These are phyloP conservation scores for Myotis findleyi DNA, from an alignment of 2,797 vertebrate genomes.

Conservation along the genomic window DNA sequence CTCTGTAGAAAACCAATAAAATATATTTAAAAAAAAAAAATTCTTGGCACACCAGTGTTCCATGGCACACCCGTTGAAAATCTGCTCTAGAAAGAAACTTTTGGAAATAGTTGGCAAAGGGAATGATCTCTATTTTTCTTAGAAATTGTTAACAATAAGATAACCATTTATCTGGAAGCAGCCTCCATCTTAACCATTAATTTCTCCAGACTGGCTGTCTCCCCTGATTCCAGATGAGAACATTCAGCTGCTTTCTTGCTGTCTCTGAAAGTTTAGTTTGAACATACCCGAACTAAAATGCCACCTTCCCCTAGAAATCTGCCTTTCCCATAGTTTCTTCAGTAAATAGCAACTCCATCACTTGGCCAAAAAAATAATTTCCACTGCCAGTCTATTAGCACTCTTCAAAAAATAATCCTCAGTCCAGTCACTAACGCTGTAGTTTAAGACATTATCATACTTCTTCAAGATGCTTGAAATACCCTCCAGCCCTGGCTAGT, in stretches of 20 bases:
- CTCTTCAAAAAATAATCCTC: slow-evolving; percentile 20
- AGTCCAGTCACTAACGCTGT: not conserved
- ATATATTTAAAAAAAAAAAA: not conserved
- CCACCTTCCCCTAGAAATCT: not conserved
- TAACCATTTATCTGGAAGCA: not conserved
- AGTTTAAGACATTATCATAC: not conserved
- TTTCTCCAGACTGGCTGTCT: not conserved
- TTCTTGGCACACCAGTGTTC: no score
- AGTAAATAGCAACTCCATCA: not conserved
- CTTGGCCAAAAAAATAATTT: slow-evolving; percentile 1
- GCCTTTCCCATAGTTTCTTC: not conserved
- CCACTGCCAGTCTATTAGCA: not conserved
- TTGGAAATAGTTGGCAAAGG: slow-evolving; percentile 3
- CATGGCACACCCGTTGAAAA: not conserved
- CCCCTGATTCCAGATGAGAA: not conserved
- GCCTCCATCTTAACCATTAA: not conserved
- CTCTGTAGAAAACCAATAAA: no score
- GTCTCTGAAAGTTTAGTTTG: slow-evolving; percentile 31
- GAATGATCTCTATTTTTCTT: not conserved
- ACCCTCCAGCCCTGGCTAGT: not conserved
- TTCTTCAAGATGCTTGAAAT: not conserved
- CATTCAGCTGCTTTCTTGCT: not conserved
- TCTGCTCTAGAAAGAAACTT: not conserved
- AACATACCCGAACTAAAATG: not conserved
- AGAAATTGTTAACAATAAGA: not conserved